Percentiles rank a stretch among this genome's conserved stretches.
Conservation (phyloP, 37 sponge, comb jelly and placozoan species). For the Aplysina aerophoba region DNA sequence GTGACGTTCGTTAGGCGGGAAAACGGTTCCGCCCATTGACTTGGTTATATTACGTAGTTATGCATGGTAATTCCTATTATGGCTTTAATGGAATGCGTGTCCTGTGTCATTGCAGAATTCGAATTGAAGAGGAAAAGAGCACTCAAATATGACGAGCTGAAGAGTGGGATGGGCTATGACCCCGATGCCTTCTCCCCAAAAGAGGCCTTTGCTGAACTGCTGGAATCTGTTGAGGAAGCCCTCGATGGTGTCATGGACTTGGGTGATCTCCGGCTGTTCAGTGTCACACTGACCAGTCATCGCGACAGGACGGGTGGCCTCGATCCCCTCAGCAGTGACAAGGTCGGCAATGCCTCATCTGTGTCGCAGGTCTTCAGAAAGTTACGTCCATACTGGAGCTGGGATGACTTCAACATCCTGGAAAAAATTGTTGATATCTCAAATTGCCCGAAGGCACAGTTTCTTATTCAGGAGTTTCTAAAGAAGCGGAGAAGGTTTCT, state of each 20-base stretch:
- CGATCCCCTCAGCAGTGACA: background rate
- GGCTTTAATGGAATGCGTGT: background rate
- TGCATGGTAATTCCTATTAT: too few species aligned
- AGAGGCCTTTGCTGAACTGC: background rate
- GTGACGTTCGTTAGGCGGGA: background rate
- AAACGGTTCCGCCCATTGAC: too few species aligned
- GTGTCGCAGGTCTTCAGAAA: background rate
- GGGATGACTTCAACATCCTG: constrained; percentile 5
- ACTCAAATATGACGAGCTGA: too few species aligned
- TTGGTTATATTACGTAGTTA: too few species aligned
- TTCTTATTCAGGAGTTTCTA: background rate
- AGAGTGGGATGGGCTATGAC: too few species aligned
- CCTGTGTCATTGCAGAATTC: background rate
- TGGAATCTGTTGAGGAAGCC: background rate
- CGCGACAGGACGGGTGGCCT: background rate
- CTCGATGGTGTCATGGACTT: constrained; percentile 30
- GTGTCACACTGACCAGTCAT: constrained; percentile 17
- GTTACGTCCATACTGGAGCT: constrained; percentile 17
- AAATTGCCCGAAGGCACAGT: constrained; percentile 17
- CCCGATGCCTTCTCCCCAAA: background rate
- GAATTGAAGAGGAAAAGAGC: background rate
- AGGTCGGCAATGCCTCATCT: background rate
- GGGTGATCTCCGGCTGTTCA: constrained; percentile 10
- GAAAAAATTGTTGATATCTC: constrained; percentile 25
- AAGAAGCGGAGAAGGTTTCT: background rate